phyloP scores from a whole-genome alignment of 2,113 vertebrate species.

The Bambusicola thoracicus region DNA sequence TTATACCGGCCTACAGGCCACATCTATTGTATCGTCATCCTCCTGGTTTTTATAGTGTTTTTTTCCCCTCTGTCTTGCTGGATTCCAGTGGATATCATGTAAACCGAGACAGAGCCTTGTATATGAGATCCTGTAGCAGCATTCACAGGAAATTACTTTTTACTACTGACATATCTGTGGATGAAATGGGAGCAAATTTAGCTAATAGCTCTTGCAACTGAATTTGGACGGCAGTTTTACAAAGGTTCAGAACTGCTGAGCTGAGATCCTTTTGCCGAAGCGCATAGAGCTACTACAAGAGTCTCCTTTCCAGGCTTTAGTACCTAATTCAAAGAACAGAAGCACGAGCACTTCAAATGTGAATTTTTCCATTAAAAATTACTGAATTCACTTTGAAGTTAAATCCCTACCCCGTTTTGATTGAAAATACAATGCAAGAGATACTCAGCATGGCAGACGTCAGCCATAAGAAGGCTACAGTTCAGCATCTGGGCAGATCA shows the following conservation, averaged over 20 bases:
- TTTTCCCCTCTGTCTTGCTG: neutral
- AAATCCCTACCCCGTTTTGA: neutral
- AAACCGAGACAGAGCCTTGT: neutral
- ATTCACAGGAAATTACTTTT: neutral
- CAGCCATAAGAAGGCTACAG: neutral
- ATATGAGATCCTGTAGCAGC: neutral
- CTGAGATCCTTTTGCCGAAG: neutral
- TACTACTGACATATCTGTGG: neutral
- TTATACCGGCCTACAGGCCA: neutral
- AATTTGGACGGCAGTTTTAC: neutral
- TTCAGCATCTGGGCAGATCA: neutral
- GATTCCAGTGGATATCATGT: neutral
- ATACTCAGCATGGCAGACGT: neutral
- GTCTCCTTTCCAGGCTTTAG: neutral
- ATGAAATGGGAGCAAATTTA: neutral
- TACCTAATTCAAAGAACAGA: neutral
- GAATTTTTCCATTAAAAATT: neutral
- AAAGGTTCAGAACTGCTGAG: neutral
- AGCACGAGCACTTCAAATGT: neutral
- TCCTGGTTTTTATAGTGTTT: neutral
- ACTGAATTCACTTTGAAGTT: neutral
- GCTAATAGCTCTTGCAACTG: neutral
- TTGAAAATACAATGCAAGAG: neutral
- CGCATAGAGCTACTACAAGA: neutral
- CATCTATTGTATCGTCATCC: neutral